Conservation (phyloP, 53 echinoderm and acorn worm species). For the Zoroaster sp. region DNA sequence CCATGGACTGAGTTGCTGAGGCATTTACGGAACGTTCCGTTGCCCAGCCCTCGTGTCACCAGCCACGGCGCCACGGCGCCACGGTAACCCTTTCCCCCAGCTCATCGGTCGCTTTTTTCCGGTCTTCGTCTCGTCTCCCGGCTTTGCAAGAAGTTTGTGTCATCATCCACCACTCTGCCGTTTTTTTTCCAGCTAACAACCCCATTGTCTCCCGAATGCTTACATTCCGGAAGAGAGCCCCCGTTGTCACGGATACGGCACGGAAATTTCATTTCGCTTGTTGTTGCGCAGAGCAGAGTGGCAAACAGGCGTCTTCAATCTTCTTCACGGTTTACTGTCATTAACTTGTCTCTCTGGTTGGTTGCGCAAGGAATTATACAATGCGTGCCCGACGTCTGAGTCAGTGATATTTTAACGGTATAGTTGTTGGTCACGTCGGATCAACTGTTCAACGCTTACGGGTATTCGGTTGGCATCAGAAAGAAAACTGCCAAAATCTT, state of each 20-base stretch:
- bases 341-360: not conserved
- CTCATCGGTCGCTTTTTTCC: not conserved
- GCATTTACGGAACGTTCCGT: not conserved
- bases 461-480: too few relatives aligned
- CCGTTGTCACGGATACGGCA: conserved; percentile 25
- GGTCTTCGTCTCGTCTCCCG: not conserved
- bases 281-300: not conserved
- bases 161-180: not conserved
- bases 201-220: not conserved
- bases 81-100: not conserved
- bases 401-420: too few relatives aligned
- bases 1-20: not conserved
- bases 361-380: not conserved
- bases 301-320: not conserved
- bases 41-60: not conserved
- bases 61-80: not conserved
- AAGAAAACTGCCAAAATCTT: too few relatives aligned
- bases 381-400: too few relatives aligned
- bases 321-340: not conserved
- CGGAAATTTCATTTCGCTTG: not conserved
- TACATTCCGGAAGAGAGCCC: not conserved
- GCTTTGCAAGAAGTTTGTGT: not conserved
- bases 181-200: not conserved
- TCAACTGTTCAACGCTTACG: too few relatives aligned
- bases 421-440: too few relatives aligned